These are phyloP conservation scores for Holcopasites calliopsidis DNA, from an alignment of 1,140 invertebrate genomes.

Conservation along the genomic window DNA sequence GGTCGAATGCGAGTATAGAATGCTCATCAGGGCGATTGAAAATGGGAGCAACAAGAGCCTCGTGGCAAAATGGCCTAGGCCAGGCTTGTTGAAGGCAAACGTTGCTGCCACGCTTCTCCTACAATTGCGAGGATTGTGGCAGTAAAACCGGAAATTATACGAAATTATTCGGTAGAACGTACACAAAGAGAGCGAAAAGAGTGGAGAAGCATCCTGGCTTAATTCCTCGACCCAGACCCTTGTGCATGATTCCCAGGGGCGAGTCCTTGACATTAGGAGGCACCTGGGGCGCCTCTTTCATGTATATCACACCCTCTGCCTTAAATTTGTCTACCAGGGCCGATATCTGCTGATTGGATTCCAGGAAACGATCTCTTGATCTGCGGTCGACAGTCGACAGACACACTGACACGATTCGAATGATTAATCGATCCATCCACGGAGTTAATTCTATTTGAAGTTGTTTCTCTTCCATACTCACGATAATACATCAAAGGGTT, in stretches of 20 bases:
- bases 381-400: constrained; percentile 94
- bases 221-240: constrained; percentile 78
- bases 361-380: constrained; percentile 92
- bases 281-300: constrained; percentile 82
- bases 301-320: constrained; percentile 85
- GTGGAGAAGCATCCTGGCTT: constrained; percentile 86
- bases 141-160: background rate
- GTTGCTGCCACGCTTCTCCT: constrained; percentile 88
- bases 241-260: constrained; percentile 68
- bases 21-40: constrained; percentile 88
- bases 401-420: constrained; percentile 86
- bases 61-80: constrained; percentile 86
- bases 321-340: constrained; percentile 95
- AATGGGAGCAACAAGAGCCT: constrained; percentile 88
- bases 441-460: background rate
- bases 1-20: constrained; percentile 85
- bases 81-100: constrained; percentile 87
- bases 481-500: constrained; percentile 96
- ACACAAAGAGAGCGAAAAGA: constrained; percentile 89
- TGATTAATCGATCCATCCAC: too few relatives aligned
- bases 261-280: constrained; percentile 73
- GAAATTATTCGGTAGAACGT: constrained; percentile 2
- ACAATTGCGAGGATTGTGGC: constrained; percentile 64
- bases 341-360: constrained; percentile 95
- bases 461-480: constrained; percentile 80